Evolutionary conservation across 1,140 invertebrate species (phyloP).

Genomic region (Dufourea novaeangliae): DNA sequence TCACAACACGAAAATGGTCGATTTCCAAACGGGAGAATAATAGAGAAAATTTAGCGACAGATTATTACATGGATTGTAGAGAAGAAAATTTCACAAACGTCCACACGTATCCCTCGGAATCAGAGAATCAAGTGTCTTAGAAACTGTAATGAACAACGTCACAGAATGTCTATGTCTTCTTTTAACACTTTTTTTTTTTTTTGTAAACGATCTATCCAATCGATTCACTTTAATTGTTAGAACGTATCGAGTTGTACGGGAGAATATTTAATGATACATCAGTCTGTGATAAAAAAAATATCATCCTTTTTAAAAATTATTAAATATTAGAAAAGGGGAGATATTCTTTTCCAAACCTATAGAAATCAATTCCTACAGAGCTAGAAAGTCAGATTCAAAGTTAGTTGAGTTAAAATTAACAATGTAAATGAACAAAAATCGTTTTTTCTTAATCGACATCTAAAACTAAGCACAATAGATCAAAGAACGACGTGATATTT

Average conservation of each 20-base stretch:
- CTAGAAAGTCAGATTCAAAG: background rate
- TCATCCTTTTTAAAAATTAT: background rate
- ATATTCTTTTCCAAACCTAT: too few species aligned
- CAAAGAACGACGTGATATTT: background rate
- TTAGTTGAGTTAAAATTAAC: too few species aligned
- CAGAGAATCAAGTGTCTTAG: background rate
- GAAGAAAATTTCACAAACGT: background rate
- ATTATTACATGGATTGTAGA: constrained; percentile 3
- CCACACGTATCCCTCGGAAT: background rate
- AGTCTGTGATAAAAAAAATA: background rate
- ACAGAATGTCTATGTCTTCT: background rate
- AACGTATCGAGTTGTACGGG: background rate
- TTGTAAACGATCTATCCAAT: background rate
- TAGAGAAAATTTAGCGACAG: background rate
- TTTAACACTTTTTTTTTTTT: background rate
- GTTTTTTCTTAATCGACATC: background rate
- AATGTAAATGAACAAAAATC: too few species aligned
- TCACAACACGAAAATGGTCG: constrained; percentile 46
- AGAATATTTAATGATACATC: background rate
- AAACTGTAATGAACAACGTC: background rate
- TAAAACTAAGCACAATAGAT: background rate
- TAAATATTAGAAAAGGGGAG: background rate
- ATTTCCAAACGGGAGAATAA: background rate
- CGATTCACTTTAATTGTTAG: background rate
- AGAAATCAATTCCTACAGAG: background rate